phyloP scores from a whole-genome alignment of 2,113 vertebrate genomes.

The Uropsilus gracilis region DNA sequence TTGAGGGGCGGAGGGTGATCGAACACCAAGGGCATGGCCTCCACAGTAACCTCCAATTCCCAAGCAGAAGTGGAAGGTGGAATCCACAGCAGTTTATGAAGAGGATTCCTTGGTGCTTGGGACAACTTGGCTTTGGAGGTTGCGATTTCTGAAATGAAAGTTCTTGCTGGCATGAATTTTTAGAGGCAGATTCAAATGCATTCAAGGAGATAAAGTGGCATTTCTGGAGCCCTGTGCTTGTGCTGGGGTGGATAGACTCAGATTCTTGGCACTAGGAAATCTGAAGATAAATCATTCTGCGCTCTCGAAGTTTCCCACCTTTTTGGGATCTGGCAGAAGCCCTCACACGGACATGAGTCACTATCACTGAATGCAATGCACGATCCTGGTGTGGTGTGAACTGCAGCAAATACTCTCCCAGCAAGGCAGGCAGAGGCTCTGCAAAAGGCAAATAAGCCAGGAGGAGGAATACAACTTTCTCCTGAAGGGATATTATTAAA shows the following conservation, averaged over 20 bases:
- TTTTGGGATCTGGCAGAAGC: not conserved
- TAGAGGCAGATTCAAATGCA: not conserved
- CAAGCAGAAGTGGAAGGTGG: not conserved
- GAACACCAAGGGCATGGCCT: not conserved
- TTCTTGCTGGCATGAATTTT: not conserved
- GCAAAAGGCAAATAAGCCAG: conserved; percentile 19
- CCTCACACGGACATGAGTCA: not conserved
- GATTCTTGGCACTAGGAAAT: not conserved
- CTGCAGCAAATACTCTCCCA: not conserved
- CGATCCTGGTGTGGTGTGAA: not conserved
- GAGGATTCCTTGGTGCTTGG: not conserved
- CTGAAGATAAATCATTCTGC: not conserved
- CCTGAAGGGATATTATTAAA: not conserved
- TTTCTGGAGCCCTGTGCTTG: not conserved
- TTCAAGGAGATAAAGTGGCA: not conserved
- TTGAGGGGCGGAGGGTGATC: not conserved
- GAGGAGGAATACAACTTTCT: not conserved
- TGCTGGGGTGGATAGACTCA: not conserved
- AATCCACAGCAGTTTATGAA: not conserved
- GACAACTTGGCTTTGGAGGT: not conserved
- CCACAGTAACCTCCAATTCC: not conserved
- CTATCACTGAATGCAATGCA: not conserved
- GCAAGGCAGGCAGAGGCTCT: not conserved
- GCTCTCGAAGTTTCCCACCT: not conserved
- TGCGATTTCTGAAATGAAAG: not conserved